These are phyloP conservation scores for Deilephila porcellus DNA, from an alignment of 2,888 invertebrate species.

Conservation along the genomic window DNA sequence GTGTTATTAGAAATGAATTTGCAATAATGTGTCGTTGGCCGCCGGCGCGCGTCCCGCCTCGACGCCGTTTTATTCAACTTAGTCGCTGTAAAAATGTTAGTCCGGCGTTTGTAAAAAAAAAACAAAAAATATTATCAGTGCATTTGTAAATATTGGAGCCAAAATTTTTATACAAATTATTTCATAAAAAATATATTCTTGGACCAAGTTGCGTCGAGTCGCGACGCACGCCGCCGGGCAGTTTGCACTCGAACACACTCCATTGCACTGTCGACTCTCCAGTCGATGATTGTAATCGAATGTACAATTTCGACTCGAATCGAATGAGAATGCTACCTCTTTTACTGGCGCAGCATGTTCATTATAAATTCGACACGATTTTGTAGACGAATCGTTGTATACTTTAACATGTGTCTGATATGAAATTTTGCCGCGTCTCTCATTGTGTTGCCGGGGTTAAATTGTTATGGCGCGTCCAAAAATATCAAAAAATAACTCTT, in stretches of 20 bases:
- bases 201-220: conserved; percentile 68
- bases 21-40: conserved; percentile 59
- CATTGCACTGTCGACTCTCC: conserved; percentile 33
- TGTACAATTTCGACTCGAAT: conserved; percentile 21
- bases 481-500: no score
- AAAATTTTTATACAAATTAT: conserved; percentile 83
- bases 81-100: conserved; percentile 73
- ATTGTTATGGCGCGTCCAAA: not conserved
- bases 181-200: conserved; percentile 74
- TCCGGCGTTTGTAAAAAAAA: conserved; percentile 78
- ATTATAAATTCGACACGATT: conserved; percentile 16
- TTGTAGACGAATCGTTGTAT: conserved; percentile 5
- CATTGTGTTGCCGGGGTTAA: not conserved
- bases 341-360: conserved; percentile 26
- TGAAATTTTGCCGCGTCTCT: conserved; percentile 10
- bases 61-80: conserved; percentile 64
- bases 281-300: conserved; percentile 22
- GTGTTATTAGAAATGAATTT: conserved; percentile 80
- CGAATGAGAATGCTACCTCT: conserved; percentile 21
- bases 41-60: conserved; percentile 51
- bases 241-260: conserved; percentile 46
- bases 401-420: not conserved
- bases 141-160: conserved; percentile 81
- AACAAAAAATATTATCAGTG: conserved; percentile 57
- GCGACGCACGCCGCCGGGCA: conserved; percentile 46